Evolutionary conservation across 2,113 vertebrate genomes (phyloP).

Genomic region (Ciconia boyciana): DNA sequence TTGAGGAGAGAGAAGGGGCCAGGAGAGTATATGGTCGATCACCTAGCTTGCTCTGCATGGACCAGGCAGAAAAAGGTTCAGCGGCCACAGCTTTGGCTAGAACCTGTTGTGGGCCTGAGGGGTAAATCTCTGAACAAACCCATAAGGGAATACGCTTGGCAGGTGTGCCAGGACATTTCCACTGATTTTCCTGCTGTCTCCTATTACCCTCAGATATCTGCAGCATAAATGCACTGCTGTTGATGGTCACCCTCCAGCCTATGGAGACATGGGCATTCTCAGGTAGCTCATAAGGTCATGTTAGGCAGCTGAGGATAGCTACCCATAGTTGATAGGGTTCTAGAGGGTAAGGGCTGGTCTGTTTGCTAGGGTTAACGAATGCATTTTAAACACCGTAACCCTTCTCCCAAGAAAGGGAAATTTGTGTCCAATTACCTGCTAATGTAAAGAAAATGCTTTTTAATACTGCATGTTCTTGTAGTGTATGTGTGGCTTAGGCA

Average conservation of each 20-base stretch:
- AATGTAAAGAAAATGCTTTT: neutral
- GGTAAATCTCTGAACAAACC: neutral
- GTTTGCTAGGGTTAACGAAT: neutral
- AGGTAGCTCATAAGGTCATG: rapidly evolving
- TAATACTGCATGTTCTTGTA: neutral
- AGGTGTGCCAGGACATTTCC: neutral
- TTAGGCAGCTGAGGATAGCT: neutral
- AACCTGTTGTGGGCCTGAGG: neutral
- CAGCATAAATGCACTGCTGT: neutral
- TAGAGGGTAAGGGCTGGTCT: neutral
- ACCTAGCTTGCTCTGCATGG: neutral
- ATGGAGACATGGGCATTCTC: neutral
- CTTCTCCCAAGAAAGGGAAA: neutral
- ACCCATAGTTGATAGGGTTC: neutral
- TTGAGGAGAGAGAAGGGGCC: neutral
- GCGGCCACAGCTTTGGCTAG: neutral
- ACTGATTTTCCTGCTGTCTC: neutral
- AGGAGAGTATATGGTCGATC: neutral
- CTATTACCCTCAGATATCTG: neutral
- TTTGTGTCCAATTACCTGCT: neutral
- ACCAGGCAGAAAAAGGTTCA: neutral
- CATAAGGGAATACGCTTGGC: neutral
- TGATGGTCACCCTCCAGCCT: neutral
- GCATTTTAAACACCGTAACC: neutral
- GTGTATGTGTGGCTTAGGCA: rapidly evolving